These are phyloP conservation scores for Pediacus dermestoides DNA, from an alignment of 2,888 invertebrate species.

Conservation along the genomic window DNA sequence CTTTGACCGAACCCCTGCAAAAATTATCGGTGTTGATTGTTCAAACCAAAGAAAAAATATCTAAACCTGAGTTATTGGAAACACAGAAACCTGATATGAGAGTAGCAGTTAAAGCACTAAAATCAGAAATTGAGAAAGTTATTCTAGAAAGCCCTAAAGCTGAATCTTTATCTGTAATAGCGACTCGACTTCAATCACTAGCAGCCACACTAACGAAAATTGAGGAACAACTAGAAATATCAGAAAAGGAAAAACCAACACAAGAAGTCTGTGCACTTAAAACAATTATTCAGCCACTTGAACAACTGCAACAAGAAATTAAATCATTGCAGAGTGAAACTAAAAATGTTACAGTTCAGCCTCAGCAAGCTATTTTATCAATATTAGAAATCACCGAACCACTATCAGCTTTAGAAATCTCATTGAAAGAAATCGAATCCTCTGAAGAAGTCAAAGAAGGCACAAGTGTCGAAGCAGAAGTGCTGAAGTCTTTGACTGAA, in stretches of 20 bases:
- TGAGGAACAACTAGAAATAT: slow-evolving; percentile 7
- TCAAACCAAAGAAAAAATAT: slow-evolving; percentile 14
- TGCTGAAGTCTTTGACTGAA: slow-evolving; percentile 9
- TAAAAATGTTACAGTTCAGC: not conserved
- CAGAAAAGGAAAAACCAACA: too few relatives aligned
- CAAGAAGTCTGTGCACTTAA: not conserved
- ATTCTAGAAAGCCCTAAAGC: slow-evolving; percentile 11
- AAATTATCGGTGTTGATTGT: slow-evolving; percentile 24
- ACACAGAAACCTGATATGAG: slow-evolving; percentile 21
- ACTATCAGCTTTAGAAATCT: slow-evolving; percentile 12
- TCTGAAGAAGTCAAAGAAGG: slow-evolving; percentile 6
- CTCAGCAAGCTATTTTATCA: slow-evolving; percentile 11
- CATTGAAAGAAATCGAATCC: slow-evolving; percentile 7
- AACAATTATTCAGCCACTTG: not conserved
- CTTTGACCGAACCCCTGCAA: slow-evolving; percentile 26
- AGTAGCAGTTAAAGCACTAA: slow-evolving; percentile 19
- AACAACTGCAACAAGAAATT: slow-evolving; percentile 5
- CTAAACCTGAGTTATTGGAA: slow-evolving; percentile 21
- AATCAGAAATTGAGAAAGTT: slow-evolving; percentile 17
- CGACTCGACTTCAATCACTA: slow-evolving; percentile 14
- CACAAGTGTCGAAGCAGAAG: slow-evolving; percentile 3
- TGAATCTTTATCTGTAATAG: slow-evolving; percentile 15
- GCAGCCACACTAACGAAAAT: slow-evolving; percentile 16
- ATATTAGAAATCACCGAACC: slow-evolving; percentile 7
- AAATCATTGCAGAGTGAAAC: slow-evolving; percentile 3